Evolutionary conservation across 2,113 vertebrate species (phyloP), one percentile per base, ranked within the genome.

Genomic region (Pionites leucogaster): DNA sequence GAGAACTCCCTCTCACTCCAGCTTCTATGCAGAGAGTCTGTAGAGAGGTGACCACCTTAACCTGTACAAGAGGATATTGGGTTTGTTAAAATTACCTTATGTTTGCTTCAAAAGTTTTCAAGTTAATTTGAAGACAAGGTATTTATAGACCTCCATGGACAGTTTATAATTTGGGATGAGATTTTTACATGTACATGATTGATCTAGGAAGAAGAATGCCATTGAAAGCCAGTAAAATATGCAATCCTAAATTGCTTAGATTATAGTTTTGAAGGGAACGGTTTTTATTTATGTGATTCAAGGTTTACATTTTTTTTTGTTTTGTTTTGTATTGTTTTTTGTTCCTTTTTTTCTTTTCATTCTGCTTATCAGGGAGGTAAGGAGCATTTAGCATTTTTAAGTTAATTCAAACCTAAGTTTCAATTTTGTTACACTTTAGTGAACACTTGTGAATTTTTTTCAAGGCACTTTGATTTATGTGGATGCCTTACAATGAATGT

Each of bases 301-400:
- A 53, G 1, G 1, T 0, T 2, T 57, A 20, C 29, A 7, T 7
- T 20, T 33, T 33, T 33, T 33, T 13, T 57, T 55, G 28, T 12
- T 55, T n/a, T 9, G 31, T 13, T 33, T 20, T 13, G 12, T n/a
- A 25, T n/a, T 57, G 5, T 6, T 33, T 33, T 33, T 19, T 19
- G 14, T 25, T 49, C 23, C 23, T 47, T 47, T 57, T 64, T 25
- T 42, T 57, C 77, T 52, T 22, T 81, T 85, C 49, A 33, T 93
- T 87, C 42, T 91, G 12, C 6, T 72, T 59, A 79, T 79, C 33
- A 64, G 13, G 29, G 24, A 85, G 31, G 6, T 6, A 82, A 72
- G 59, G 22, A 64, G 2, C 11, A 85, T 87, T 64, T 55, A 72
- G 7, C 3, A 39, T 62, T 93, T 96, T 72, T 12, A 80, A 72